Evolutionary conservation across 2,797 vertebrate species (phyloP), one percentile per base, ranked within the genome.

Genomic region (Hirundo rustica): DNA sequence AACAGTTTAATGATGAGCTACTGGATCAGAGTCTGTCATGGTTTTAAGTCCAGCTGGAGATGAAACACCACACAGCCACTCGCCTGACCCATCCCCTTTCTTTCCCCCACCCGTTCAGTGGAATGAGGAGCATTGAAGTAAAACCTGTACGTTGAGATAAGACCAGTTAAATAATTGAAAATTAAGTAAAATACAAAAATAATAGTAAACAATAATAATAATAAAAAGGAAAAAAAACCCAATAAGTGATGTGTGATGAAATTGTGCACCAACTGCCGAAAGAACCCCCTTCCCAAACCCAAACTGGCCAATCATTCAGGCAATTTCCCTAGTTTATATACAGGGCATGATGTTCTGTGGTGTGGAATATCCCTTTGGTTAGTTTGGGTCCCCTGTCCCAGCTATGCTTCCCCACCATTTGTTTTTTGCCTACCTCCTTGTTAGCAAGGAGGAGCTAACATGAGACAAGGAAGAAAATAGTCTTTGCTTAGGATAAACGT

Each of bases 51-150:
- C 26, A 71, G 17, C 34, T 32, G 30, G 42, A 55, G 25, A 30
- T 26, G 5, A 30, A 86, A 15, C 11, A 34, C 8, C 14, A 42
- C 40, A 34, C 25, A 17, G 40, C 9, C 11, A 8, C 29, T 76
- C 0, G 0, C 13, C 36, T 45, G 44, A 20, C 9, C 5, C 1
- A 6, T 0, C 2, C 4, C 4, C 7, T 27, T 68, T 55, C 57
- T 26, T 40, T 34, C 2, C 16, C 29, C 3, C 2, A 38, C 11
- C 3, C 13, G 10, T 50, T 48, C 50, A 50, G 22, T 19, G 57
- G 8, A 62, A 62, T 22, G 21, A 47, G 12, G 55, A 42, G 5
- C 30, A 32, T 3, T 48, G 34, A 64, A 55, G 12, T 26, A 78
- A 77, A 62, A 29, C 7, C 8, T 32, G 8, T 18, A 16, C 15